Evolutionary conservation across 2,888 invertebrate genomes (phyloP), one percentile per base, ranked within the genome.

Genomic region (Eutolmus rufibarbis): DNA sequence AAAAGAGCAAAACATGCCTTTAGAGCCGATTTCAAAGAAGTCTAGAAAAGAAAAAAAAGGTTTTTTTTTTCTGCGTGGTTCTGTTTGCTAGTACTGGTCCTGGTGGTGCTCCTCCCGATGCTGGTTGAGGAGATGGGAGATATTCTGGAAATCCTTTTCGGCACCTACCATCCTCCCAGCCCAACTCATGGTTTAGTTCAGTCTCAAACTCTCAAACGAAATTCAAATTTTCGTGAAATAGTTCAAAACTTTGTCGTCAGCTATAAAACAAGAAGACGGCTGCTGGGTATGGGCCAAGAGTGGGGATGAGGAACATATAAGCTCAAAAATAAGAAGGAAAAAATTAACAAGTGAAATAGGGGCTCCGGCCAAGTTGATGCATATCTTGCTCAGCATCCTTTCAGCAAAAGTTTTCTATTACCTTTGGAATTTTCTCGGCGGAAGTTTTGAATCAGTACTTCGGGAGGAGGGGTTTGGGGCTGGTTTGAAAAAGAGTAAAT

Each of bases 171-270:
- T 66, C 28, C 28, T 5, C 28, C 23, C 12, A 23, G 66, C 28
- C 66, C 66, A 66, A 66, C 81, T 56, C 76, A 12, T 76, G 37
- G 37, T 46, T 31, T 81, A 23, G 40, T 28, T 43, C 46, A 51
- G 40, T 78, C 34, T 43, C 34, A 31, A 23, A 51, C 28, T 81
- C 51, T 56, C 56, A 81, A 56, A 31, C 82, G 51, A 82, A 82
- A 82, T 82, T 82, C 66, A 82, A 82, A 82, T 82, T 82, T 82
- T 37, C 66, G 66, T 66, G 66, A 82, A 57, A 82, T 82, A 57
- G 82, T 57, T 82, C 28, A 57, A 82, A 82, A 82, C 82, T 82
- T 82, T 82, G 82, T 82, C 82, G 82, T 82, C 57, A 23, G 16
- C 51, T 28, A 82, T 66, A 57, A 57, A 57, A 76, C 34, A 76